Base-by-base conservation (phyloP, 2,797 vertebrate species). In the Siniperca undulata region DNA sequence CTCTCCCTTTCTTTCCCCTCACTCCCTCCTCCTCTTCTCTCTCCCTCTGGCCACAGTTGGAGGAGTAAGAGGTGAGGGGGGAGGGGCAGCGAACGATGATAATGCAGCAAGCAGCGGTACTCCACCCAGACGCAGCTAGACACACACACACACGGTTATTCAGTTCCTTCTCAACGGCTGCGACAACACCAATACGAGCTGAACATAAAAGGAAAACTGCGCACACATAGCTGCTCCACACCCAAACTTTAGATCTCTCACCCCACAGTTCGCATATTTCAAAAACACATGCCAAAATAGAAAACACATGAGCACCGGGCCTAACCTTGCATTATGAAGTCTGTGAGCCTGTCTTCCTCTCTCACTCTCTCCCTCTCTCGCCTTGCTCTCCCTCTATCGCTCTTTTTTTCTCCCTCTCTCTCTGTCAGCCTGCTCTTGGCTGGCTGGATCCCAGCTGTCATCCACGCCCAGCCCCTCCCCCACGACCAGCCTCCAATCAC, bases 271-370 rank as follows among this genome's bases (percentile, higher is more conserved):
- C 86, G 86, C 91, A 86, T 84, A 87, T 81, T 77, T 74, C 2
- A 90, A 80, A 92, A 80, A 89, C 82, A 82, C 81, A 92, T 77
- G 71, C 74, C 50, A 86, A 91, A 91, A 86, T 83, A 93, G 84
- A 94, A 92, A 92, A 94, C 85, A 92, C 93, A 94, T 80, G 89
- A 89, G 94, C 88, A 86, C 86, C 70, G 82, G 81, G 87, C 92
- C 96, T 94, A 96, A 96, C 96, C 96, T 96, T 96, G 95, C 96
- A 96, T 96, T 95, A 91, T 95, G 95, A 95, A 95, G 95, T 95
- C 93, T 94, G 93, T 94, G 92, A 93, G 94, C 93, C 94, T 83
- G 94, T 96, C 95, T 95, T 95, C 94, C 94, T 93, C 92, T 90
- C 91, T 87, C 89, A 77, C 79, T 69, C 91, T 81, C 90, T 86